phyloP scores from a whole-genome alignment of 2,888 invertebrate species.

The Amphipyra berbera region DNA sequence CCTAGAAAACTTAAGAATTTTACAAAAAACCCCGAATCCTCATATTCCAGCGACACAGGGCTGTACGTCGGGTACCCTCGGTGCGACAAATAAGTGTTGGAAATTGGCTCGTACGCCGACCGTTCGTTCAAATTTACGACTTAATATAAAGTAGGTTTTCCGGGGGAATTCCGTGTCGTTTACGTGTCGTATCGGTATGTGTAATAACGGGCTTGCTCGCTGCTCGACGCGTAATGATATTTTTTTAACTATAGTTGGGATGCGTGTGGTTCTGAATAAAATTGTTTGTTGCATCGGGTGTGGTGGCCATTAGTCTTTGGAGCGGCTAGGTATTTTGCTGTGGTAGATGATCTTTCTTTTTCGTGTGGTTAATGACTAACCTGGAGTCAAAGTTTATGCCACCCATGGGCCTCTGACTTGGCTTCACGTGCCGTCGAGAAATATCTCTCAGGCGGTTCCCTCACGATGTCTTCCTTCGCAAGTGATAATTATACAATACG shows the following conservation, averaged over 20 bases:
- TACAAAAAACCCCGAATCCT: slow-evolving; percentile 12
- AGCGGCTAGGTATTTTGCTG: background rate
- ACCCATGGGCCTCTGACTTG: too few species aligned
- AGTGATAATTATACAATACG: too few species aligned
- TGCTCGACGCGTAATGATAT: slow-evolving; percentile 35
- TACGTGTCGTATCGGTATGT: slow-evolving; percentile 64
- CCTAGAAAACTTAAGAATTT: slow-evolving; percentile 1
- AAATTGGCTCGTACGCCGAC: slow-evolving; percentile 75
- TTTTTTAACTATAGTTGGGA: slow-evolving; percentile 37
- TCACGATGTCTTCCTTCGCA: too few species aligned
- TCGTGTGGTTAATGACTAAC: too few species aligned
- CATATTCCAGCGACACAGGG: slow-evolving; percentile 36
- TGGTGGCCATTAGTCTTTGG: slow-evolving; percentile 20
- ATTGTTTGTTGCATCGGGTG: slow-evolving; percentile 37
- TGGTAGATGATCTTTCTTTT: too few species aligned
- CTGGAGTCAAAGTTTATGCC: too few species aligned
- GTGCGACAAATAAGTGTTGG: slow-evolving; percentile 72
- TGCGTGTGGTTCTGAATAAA: slow-evolving; percentile 15
- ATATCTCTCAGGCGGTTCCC: too few species aligned
- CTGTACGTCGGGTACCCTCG: slow-evolving; percentile 47
- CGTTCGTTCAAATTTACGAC: slow-evolving; percentile 79
- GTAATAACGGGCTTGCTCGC: slow-evolving; percentile 47
- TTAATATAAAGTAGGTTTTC: slow-evolving; percentile 80
- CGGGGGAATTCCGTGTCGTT: slow-evolving; percentile 67
- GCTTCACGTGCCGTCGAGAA: too few species aligned